Base-by-base conservation (phyloP, 2,797 vertebrate species). In the Anas acuta region DNA sequence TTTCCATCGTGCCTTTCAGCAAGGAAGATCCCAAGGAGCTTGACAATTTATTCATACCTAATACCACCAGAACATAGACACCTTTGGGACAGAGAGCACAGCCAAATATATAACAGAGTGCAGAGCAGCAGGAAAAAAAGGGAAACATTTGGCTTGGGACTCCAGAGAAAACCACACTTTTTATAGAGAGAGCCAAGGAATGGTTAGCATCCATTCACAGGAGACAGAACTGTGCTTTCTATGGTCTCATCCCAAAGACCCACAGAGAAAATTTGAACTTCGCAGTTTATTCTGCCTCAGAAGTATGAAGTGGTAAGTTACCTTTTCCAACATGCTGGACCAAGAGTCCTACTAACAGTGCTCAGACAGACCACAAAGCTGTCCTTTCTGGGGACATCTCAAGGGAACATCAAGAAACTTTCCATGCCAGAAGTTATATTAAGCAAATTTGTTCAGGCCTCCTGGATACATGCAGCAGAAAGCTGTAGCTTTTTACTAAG, bases 361-460 rank as follows among this genome's bases (percentile, higher is more conserved):
- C 25, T 23, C 92, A 56, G 43, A 13, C 72, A 84, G 66, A 9
- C 80, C 88, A 87, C 93, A 92, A 28, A 87, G 88, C 81, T 74
- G 67, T n/a, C 88, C 69, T 80, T 67, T 41, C 74, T 79, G 7
- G 2, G 57, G 62, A 8, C 49, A 74, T 28, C 94, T 65, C 92
- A 6, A 41, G 66, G 87, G 84, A 95, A 47, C 43, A 18, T 8
- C 8, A 6, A 51, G 56, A 66, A 22, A 28, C 37, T 72, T 58
- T 57, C 90, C 71, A 47, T 1, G 57, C 86, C 93, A 51, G 4
- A 54, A 57, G 9, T 78, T 78, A 22, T n/a, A 32, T 41, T 43
- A n/a, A 93, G 71, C n/a, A 86, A 83, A 93, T 51, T 56, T 39
- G 41, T 25, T 22, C 54, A 39, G 61, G 32, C 19, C 89, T 60